Percentiles rank a stretch among this genome's conserved stretches.
Conservation (phyloP, 2,113 vertebrate species). For the Protobothrops flavoviridis region DNA sequence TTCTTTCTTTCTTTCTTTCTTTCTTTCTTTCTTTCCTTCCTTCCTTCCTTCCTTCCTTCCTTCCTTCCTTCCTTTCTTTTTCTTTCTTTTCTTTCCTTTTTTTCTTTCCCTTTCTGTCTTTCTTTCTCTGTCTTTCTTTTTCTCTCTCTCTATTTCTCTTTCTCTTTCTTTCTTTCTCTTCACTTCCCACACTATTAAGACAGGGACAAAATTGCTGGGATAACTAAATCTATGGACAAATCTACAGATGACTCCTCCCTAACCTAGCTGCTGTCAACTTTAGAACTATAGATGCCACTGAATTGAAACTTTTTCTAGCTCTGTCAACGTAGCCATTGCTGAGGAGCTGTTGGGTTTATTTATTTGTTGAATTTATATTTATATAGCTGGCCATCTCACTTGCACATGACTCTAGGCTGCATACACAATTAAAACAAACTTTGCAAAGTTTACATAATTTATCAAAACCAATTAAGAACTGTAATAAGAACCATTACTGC, state of each 20-base stretch:
- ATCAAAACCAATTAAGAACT: background rate
- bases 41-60: accelerated
- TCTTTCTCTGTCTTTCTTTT: too few relatives aligned
- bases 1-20: too few relatives aligned
- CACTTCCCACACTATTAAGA: background rate
- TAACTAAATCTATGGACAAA: background rate
- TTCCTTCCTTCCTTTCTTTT: accelerated
- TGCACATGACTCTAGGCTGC: background rate
- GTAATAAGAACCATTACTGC: background rate
- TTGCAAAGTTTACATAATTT: background rate
- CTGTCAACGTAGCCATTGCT: background rate
- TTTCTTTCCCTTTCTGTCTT: too few relatives aligned
- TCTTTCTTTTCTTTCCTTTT: background rate
- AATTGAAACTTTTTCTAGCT: background rate
- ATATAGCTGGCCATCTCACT: background rate
- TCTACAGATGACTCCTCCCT: background rate
- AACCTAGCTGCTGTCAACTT: background rate
- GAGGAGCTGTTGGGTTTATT: background rate
- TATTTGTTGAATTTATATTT: background rate
- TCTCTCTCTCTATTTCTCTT: too few relatives aligned
- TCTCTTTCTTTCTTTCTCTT: too few relatives aligned
- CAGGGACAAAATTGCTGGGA: background rate
- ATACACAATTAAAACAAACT: background rate
- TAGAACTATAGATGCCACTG: background rate
- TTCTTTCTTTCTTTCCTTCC: background rate